phyloP scores from a whole-genome alignment of 1,140 invertebrate species.

The Periplaneta americana region DNA sequence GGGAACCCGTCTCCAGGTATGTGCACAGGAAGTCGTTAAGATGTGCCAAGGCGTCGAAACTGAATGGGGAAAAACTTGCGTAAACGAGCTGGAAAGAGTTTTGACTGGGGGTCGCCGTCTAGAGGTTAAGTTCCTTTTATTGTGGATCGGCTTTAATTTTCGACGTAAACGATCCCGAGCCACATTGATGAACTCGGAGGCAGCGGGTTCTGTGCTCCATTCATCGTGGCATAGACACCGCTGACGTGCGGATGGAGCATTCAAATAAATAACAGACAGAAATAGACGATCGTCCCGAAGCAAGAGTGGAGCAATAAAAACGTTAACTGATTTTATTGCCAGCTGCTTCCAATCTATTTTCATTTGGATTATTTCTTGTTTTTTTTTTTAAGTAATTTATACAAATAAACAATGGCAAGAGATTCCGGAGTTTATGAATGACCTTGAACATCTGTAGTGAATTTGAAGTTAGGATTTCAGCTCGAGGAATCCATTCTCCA shows the following conservation, averaged over 20 bases:
- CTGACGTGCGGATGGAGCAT: neutral
- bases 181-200: neutral
- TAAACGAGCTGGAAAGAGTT: neutral
- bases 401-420: too few relatives aligned
- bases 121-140: neutral
- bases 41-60: neutral
- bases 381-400: too few relatives aligned
- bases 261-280: neutral
- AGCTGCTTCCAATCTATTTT: neutral
- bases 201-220: neutral
- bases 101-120: neutral
- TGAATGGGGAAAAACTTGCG: neutral
- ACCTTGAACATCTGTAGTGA: too few relatives aligned
- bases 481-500: too few relatives aligned
- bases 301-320: neutral
- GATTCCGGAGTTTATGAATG: too few relatives aligned
- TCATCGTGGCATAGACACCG: too few relatives aligned
- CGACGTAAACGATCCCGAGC: neutral
- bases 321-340: neutral
- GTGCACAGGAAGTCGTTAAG: neutral
- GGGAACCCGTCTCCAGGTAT: neutral
- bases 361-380: too few relatives aligned
- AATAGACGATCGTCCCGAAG: neutral
- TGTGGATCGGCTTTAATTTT: neutral
- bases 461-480: too few relatives aligned